Evolutionary conservation across 2,113 vertebrate species (phyloP), one percentile per base, ranked within the genome.

Genomic region (Axis porcinus): DNA sequence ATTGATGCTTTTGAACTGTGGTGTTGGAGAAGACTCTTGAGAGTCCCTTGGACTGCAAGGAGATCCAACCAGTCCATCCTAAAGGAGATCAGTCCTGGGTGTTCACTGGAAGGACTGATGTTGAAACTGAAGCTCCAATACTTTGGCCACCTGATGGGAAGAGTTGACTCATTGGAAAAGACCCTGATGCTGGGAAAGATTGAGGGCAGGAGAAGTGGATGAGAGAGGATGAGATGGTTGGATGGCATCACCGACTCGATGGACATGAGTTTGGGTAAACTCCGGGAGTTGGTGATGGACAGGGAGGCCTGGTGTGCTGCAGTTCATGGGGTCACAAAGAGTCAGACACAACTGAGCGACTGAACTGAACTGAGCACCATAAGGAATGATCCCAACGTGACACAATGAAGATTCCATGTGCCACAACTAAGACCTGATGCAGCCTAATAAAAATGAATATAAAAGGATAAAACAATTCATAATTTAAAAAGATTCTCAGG

Each of bases 231-330:
- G 67, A 70, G n/a, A 70, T 40, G n/a, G 10, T 70, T 70, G 19
- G 67, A 70, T 40, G 19, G n/a, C n/a, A 70, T 70, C 67, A 70
- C 36, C 1, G 1, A 70, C 67, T 23, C 2, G 0, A 70, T 23
- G n/a, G n/a, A 70, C 67, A 23, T 70, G 67, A 70, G n/a, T 70
- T 70, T 40, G n/a, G 10, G 67, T 70, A 40, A 70, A 70, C n/a
- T 40, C 67, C 2, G 0, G 8, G 67, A 70, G 19, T 6, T 40
- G n/a, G 67, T 40, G 67, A 40, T 70, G 36, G 67, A 70, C n/a
- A 40, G n/a, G 67, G 10, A 70, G 19, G 19, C n/a, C 5, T 12
- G 64, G 67, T 0, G 0, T 70, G 10, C 19, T 40, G 67, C 0
- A 0, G n/a, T 70, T 36, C 67, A 70, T 40, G 5, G n/a, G n/a